A percentile compares a stretch with the other conserved stretches of the same genome.
These are phyloP conservation scores for Argyrosomus regius DNA, from an alignment of 2,797 vertebrate genomes.

Conservation along the genomic window DNA sequence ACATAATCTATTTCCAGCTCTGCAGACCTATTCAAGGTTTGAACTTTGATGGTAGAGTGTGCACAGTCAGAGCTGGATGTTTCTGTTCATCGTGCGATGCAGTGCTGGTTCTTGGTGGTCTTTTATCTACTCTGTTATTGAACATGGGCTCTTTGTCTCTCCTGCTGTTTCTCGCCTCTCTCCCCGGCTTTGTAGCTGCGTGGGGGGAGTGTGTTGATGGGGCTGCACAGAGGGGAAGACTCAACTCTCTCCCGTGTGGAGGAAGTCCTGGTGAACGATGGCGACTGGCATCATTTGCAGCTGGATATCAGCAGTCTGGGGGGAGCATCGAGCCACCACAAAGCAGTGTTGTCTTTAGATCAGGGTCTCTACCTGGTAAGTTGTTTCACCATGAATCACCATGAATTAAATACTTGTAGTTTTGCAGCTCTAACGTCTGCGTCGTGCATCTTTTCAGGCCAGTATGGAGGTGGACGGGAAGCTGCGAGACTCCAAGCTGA, in stretches of 20 bases:
- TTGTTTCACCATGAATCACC: not conserved
- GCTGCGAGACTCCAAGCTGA: conserved; percentile 89
- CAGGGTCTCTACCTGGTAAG: conserved; percentile 91
- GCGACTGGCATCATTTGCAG: conserved; percentile 93
- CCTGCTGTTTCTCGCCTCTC: conserved; percentile 10
- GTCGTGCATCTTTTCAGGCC: conserved; percentile 68
- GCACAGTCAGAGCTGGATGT: not conserved
- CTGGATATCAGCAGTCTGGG: conserved; percentile 87
- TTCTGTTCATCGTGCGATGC: conserved; percentile 19
- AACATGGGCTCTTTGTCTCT: conserved; percentile 28
- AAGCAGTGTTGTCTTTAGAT: conserved; percentile 87
- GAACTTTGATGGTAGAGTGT: conserved; percentile 22
- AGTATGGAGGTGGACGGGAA: conserved; percentile 89
- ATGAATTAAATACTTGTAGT: not conserved
- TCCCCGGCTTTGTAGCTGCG: conserved; percentile 81
- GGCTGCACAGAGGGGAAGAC: conserved; percentile 87
- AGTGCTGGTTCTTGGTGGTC: conserved; percentile 14
- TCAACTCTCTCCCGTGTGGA: conserved; percentile 87
- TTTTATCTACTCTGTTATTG: conserved; percentile 32
- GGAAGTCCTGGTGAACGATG: conserved; percentile 89
- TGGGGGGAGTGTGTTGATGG: conserved; percentile 88
- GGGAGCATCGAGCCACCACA: conserved; percentile 65
- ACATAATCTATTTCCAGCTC: conserved; percentile 43
- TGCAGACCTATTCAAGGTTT: conserved; percentile 24
- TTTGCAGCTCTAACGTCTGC: conserved; percentile 3